Base-by-base conservation (phyloP, 1,140 invertebrate species). In the Parapsyche elsis region DNA sequence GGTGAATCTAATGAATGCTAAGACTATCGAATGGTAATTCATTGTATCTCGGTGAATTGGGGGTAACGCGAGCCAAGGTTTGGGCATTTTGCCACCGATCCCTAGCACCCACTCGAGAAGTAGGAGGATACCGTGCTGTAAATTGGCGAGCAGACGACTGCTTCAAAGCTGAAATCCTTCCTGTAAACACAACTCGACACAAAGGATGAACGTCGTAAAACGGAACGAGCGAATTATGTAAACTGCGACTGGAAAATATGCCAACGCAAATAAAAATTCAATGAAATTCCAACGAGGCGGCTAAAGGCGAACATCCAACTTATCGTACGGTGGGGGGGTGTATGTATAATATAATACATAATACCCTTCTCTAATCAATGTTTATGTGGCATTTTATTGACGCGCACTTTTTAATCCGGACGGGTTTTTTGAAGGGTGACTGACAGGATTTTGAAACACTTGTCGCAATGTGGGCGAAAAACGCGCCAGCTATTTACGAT, bases 221-320 rank as follows among this genome's bases (percentile, higher is more conserved):
- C 57, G 19, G 38, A 80, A 83, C 82, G 77, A 78, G 53, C 53
- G 74, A 83, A 83, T 83, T 83, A 83, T 83, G 82, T 83, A 83
- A 83, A 83, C 82, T 81, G 80, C 78, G 24, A 30, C 45, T 71
- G 53, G 81, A 81, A 83, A 83, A 83, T 83, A 83, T 83, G 81
- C 79, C 81, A 79, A 83, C 59, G 73, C 79, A 76, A 81, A 83
- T 83, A 83, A 83, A 83, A 83, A 79, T 83, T 83, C 81, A 83
- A 83, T 83, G 81, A 83, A 83, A 83, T 83, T 83, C 81, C 78
- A 21, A 19, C n/a, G 71, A 49, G 71, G 79, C 53, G 67, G 75
- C 45, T 49, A 14, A 49, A 57, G 21, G 45, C 12, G 26, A 38
- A 38, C 30, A 61, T 16, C 19, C n/a, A n/a, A 73, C 71, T 73